Evolutionary conservation across 2,113 vertebrate genomes (phyloP).

Genomic region (Bubo blakistoni): DNA sequence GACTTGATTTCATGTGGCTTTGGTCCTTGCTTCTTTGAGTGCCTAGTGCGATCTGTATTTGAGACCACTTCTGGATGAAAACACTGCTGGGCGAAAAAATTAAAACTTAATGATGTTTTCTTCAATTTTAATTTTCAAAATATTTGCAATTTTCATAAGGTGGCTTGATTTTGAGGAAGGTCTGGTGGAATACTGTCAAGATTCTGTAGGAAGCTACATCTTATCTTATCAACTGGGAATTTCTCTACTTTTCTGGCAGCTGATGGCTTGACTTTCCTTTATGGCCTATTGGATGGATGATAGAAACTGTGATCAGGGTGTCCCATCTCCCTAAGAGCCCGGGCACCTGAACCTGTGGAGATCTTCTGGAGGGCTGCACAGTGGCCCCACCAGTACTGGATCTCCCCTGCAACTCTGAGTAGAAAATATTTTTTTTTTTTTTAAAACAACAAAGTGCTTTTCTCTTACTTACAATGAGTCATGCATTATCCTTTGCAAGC

Average conservation of each 20-base stretch:
- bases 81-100: background rate
- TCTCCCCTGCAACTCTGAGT: fast-evolving
- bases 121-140: background rate
- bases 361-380: background rate
- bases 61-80: background rate
- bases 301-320: background rate
- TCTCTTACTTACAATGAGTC: background rate
- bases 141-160: background rate
- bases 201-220: background rate
- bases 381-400: background rate
- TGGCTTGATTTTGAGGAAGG: background rate
- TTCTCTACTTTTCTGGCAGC: background rate
- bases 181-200: background rate
- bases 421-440: background rate
- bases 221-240: background rate
- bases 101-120: background rate
- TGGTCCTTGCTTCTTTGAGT: background rate
- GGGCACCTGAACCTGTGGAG: background rate
- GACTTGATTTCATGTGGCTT: background rate
- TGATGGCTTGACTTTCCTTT: background rate
- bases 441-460: background rate
- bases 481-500: background rate
- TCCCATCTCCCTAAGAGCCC: background rate
- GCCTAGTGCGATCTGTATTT: background rate
- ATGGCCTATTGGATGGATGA: background rate